Percentiles rank a stretch among this genome's conserved stretches.
Evolutionary conservation across 2,113 vertebrate species (phyloP).

Genomic region (Hymenochirus boettgeri): DNA sequence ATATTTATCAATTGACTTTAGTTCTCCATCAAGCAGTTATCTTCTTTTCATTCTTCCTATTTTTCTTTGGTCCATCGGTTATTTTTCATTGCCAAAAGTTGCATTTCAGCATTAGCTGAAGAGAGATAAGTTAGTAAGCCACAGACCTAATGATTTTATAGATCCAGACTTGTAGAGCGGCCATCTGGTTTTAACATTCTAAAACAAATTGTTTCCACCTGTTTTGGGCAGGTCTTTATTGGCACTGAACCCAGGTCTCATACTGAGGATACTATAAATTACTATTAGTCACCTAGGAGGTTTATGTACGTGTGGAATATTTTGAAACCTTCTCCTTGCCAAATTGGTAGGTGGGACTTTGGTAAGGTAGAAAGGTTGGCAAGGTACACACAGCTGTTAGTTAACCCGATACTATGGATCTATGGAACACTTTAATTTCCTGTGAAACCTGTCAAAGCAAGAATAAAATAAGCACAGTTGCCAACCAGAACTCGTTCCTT

Average conservation of each 20-base stretch:
- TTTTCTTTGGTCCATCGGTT: too few species aligned
- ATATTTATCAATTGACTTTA: too few species aligned
- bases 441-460: constrained; percentile 8
- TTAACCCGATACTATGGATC: constrained; percentile 14
- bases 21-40: too few species aligned
- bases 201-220: constrained; percentile 24
- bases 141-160: neutral
- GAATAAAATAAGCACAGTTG: neutral
- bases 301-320: constrained; percentile 12
- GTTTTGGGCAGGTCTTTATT: constrained; percentile 5
- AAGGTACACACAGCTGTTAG: neutral
- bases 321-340: neutral
- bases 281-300: neutral
- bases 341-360: constrained; percentile 21
- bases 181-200: constrained; percentile 16
- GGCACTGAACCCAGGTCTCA: neutral
- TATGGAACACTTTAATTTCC: constrained; percentile 26
- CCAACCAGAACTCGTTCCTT: constrained; percentile 2
- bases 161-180: neutral
- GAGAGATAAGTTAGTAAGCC: neutral
- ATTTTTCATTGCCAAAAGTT: too few species aligned
- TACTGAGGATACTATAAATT: constrained; percentile 12
- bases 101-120: neutral
- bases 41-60: too few species aligned
- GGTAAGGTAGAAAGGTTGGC: constrained; percentile 6